Evolutionary conservation across 92 coral and sea anemone species (phyloP).

Genomic region (Umimayanthus kanabou): DNA sequence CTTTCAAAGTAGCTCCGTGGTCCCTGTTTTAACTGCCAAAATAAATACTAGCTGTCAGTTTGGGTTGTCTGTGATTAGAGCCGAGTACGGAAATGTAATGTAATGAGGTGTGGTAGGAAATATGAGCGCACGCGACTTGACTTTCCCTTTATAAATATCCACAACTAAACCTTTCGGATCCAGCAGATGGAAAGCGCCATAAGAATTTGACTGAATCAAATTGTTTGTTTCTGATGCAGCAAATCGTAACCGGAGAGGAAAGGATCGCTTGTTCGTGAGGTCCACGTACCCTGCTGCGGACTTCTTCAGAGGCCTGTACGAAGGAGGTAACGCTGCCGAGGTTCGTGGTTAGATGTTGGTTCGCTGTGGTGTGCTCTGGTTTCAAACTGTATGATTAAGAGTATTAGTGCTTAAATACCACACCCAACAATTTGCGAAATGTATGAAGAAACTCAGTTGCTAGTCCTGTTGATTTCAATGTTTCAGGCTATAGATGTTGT

Average conservation of each 20-base stretch:
- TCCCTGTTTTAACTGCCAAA: no score
- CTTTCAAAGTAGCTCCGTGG: no score
- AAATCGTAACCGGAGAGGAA: slow-evolving; percentile 87
- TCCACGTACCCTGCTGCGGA: slow-evolving; percentile 84
- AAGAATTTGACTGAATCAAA: neutral
- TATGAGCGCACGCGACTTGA: neutral
- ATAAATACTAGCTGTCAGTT: no score
- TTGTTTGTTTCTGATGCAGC: slow-evolving; percentile 44
- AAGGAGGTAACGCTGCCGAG: slow-evolving; percentile 72
- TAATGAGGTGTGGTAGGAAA: no score
- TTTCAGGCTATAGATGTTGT: slow-evolving; percentile 83
- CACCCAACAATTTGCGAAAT: neutral
- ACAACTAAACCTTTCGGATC: no score
- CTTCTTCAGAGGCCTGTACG: slow-evolving; percentile 90
- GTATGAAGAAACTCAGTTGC: neutral
- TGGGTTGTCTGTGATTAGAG: no score
- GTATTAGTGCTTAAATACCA: no score
- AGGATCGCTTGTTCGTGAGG: slow-evolving; percentile 88
- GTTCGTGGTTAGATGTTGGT: slow-evolving; percentile 41
- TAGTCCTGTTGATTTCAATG: neutral
- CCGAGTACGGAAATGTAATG: no score
- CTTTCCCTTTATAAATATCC: no score
- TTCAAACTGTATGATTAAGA: no score
- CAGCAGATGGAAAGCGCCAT: neutral
- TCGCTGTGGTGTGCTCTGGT: neutral